Percentiles rank a stretch among this genome's conserved stretches.
These are phyloP conservation scores for Leptoteleia sp. DNA, from an alignment of 1,140 invertebrate genomes.

Conservation along the genomic window DNA sequence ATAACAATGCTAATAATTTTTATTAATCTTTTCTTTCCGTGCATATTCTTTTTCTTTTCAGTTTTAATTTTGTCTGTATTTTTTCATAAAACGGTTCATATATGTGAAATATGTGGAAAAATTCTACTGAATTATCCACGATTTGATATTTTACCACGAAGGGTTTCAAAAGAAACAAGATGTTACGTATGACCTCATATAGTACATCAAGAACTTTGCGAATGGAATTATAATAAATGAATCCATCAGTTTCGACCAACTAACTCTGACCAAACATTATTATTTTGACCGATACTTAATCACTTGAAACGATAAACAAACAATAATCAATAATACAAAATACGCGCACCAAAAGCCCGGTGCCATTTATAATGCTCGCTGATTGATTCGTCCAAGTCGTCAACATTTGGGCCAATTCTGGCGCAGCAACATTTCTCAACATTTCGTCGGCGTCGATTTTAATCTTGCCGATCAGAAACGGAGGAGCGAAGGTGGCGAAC, in stretches of 20 bases:
- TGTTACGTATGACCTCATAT: no score
- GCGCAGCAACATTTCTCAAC: conserved; percentile 23
- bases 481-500: conserved; percentile 38
- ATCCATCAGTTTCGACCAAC: background rate
- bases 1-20: no score
- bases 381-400: conserved; percentile 46
- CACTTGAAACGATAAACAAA: conserved; percentile 17
- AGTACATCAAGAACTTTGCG: no score
- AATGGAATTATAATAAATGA: conserved; percentile 1
- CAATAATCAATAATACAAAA: conserved; percentile 3
- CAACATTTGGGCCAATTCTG: conserved; percentile 1
- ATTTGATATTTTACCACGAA: no score
- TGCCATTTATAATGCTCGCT: conserved; percentile 38
- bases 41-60: no score
- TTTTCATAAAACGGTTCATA: no score
- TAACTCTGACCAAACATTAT: background rate
- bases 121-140: no score
- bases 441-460: conserved; percentile 39
- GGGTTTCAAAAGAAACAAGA: no score
- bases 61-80: no score
- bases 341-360: background rate
- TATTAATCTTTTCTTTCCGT: no score
- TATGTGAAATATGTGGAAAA: no score
- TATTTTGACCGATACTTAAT: background rate
- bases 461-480: conserved; percentile 30